Conservation (phyloP, 35 echinoderm and acorn worm genomes). For the Apostichopus japonicus region DNA sequence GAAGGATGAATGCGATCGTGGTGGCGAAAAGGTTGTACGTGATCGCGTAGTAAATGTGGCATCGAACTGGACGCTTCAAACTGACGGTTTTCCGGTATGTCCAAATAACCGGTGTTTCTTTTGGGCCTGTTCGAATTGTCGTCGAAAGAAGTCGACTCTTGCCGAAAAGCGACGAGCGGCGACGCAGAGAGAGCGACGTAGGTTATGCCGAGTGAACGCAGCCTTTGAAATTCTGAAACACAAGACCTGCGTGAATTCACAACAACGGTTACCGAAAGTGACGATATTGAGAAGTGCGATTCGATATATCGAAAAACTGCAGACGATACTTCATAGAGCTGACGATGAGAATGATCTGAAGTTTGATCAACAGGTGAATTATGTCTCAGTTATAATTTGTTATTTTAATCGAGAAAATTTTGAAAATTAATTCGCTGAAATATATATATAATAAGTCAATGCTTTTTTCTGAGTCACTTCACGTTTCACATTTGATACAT, state of each 20-base stretch:
- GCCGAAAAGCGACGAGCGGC: constrained; percentile 87
- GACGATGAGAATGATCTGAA: constrained; percentile 28
- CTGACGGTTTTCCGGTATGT: not conserved
- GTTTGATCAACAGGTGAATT: too few species aligned
- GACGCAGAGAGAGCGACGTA: constrained; percentile 80
- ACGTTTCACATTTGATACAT: too few species aligned
- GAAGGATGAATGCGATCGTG: too few species aligned
- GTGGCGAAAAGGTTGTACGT: too few species aligned
- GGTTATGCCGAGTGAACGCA: constrained; percentile 84
- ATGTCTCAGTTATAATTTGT: not conserved
- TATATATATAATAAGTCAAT: too few species aligned
- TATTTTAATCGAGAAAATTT: not conserved
- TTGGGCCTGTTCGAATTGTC: constrained; percentile 85
- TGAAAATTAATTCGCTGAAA: too few species aligned
- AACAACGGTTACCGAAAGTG: constrained; percentile 86
- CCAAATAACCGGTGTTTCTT: constrained; percentile 66
- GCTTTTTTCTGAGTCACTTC: too few species aligned
- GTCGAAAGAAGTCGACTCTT: constrained; percentile 72
- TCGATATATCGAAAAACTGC: constrained; percentile 88
- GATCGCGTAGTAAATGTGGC: not conserved
- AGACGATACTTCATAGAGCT: constrained; percentile 83
- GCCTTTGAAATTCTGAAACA: constrained; percentile 93
- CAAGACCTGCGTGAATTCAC: constrained; percentile 81
- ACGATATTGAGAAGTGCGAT: constrained; percentile 95
- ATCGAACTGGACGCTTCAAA: not conserved